Base-by-base conservation (phyloP, 53 echinoderm and acorn worm species). In the Stichopus horrens region DNA sequence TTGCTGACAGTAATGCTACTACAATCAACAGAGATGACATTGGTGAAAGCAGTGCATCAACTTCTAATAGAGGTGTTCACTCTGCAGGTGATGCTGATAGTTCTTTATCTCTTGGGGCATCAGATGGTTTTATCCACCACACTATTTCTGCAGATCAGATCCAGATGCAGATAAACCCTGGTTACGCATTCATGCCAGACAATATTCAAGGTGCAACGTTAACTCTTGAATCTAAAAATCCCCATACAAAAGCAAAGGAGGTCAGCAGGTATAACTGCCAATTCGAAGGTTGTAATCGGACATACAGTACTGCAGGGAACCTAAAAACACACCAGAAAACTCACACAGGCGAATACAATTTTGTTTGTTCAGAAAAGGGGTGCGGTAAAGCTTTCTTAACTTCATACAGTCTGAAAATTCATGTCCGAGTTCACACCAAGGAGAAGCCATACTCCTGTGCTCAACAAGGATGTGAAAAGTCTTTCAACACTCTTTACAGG, bases 391-490 rank as follows among this genome's bases (percentile, higher is more conserved):
- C 98, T 51, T 98, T 98, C 73, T 81, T 98, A 19, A 98, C 98
- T 21, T 94, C 94, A 63, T 98, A 98, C 90, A 98, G 98, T 87
- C 80, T 96, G 76, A 98, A 98, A 87, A 98, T 98, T 58, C 98
- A 98, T 91, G 94, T 98, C 7, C 94, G 98, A 7, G 98, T 98
- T 3, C 98, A 98, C 83, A 98, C 98, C 53, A 96, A 98, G 63
- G 98, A 98, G 88, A 96, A 96, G 74, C 98, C 98, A 9, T 98
- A 95, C 86, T 96, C 98, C 6, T 98, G 98, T 91, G 98, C 94
- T 14, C 87, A 87, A 53, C 90, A 94, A 52, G 96, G 92, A 53
- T 98, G 98, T 87, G 92, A 94, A 68, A 96, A 98, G 76, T 96
- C 95, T 53, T 98, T 94, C 87, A 96, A 98, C 78, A 98, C 98